These are phyloP conservation scores for Athene noctua DNA, from an alignment of 2,113 vertebrate species.

Conservation along the genomic window DNA sequence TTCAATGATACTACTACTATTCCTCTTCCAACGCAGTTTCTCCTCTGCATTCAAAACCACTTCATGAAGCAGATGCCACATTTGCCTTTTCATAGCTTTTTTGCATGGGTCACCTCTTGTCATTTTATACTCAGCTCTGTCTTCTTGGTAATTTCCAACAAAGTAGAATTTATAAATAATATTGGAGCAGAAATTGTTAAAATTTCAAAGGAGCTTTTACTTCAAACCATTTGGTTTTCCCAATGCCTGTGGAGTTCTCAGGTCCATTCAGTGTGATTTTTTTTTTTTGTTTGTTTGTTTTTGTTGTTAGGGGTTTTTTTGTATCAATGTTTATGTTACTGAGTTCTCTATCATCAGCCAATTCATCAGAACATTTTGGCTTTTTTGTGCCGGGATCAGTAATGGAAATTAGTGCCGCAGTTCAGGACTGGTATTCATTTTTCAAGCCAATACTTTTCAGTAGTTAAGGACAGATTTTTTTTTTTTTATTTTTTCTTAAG, in stretches of 20 bases:
- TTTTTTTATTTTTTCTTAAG: not conserved
- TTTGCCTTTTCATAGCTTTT: not conserved
- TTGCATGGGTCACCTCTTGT: not conserved
- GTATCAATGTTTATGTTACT: rapidly evolving
- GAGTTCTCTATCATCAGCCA: not conserved
- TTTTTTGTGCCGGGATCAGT: not conserved
- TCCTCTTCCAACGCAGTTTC: not conserved
- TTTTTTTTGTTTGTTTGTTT: no score
- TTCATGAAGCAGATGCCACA: not conserved
- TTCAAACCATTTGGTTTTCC: not conserved
- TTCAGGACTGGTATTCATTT: not conserved
- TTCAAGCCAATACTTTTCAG: not conserved
- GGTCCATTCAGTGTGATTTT: not conserved
- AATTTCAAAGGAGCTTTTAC: not conserved
- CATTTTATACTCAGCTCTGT: not conserved
- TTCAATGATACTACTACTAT: not conserved
- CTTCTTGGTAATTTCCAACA: not conserved
- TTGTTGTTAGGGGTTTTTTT: not conserved
- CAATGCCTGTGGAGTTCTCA: not conserved
- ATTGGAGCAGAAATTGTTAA: not conserved
- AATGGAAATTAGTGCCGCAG: not conserved
- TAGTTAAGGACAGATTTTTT: not conserved
- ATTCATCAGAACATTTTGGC: not conserved
- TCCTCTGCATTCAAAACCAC: not conserved
- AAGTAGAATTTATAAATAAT: not conserved